phyloP scores from a whole-genome alignment of 2,888 invertebrate genomes.

The Azorinus chamasolen region DNA sequence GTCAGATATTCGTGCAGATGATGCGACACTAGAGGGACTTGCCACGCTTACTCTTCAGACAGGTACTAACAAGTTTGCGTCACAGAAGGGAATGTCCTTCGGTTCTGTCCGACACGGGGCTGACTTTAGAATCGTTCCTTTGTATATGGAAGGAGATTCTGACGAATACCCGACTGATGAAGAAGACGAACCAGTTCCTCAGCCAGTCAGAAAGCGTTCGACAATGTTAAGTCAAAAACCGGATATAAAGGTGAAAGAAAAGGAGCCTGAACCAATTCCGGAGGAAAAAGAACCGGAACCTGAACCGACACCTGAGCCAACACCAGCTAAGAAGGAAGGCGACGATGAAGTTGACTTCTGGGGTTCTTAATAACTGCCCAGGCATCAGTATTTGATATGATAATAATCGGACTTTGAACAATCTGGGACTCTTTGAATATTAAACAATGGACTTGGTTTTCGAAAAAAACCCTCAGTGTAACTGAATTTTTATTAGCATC shows the following conservation, averaged over 20 bases:
- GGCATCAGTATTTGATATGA: background rate
- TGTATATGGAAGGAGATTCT: conserved; percentile 57
- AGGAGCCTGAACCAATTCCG: conserved; percentile 22
- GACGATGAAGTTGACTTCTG: conserved; percentile 22
- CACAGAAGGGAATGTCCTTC: conserved; percentile 83
- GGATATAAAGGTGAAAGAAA: conserved; percentile 20
- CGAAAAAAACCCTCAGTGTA: too few relatives aligned
- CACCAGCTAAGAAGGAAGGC: conserved; percentile 7
- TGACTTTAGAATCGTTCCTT: conserved; percentile 40
- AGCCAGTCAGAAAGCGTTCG: conserved; percentile 48
- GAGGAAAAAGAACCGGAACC: background rate
- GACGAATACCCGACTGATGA: conserved; percentile 65
- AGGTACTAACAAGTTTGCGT: conserved; percentile 85
- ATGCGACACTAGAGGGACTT: conserved; percentile 69
- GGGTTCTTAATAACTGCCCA: background rate
- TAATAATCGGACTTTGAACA: too few relatives aligned
- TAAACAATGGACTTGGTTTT: too few relatives aligned
- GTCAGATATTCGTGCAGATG: conserved; percentile 83
- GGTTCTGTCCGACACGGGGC: conserved; percentile 70
- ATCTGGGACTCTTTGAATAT: too few relatives aligned
- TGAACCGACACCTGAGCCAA: conserved; percentile 18
- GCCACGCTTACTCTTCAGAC: conserved; percentile 82
- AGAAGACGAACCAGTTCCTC: conserved; percentile 55
- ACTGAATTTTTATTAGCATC: too few relatives aligned
- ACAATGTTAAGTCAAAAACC: conserved; percentile 26